Evolutionary conservation across 2,797 vertebrate species (phyloP).

Genomic region (Danio jaintianensis): DNA sequence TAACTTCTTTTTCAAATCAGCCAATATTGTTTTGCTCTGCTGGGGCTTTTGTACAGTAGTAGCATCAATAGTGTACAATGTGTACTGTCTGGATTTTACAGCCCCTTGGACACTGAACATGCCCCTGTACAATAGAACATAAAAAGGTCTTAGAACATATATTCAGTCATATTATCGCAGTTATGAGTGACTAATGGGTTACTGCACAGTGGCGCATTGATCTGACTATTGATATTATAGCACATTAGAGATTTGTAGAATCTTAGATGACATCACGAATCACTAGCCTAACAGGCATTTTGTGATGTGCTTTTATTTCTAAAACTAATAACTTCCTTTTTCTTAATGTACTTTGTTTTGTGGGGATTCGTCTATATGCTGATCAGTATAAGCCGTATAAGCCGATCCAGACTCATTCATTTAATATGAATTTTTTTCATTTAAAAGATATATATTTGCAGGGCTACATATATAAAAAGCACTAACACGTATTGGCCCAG

Average conservation of each 20-base stretch:
- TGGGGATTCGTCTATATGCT: neutral
- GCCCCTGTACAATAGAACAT: neutral
- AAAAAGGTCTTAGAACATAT: neutral
- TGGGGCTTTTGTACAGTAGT: neutral
- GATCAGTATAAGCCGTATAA: neutral
- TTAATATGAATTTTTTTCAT: too few relatives aligned
- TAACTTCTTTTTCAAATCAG: conserved; percentile 4
- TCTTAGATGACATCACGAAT: neutral
- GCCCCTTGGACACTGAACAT: neutral
- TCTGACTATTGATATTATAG: conserved; percentile 8
- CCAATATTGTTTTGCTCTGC: neutral
- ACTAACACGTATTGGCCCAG: too few relatives aligned
- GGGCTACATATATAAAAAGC: too few relatives aligned
- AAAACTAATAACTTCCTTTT: neutral
- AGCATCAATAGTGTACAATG: neutral
- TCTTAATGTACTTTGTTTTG: neutral
- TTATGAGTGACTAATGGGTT: conserved; percentile 13
- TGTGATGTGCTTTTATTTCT: neutral
- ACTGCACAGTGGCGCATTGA: conserved; percentile 15
- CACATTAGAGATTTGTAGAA: conserved; percentile 9
- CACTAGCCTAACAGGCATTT: neutral
- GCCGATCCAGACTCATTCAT: too few relatives aligned
- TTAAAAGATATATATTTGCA: too few relatives aligned
- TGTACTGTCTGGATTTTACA: neutral
- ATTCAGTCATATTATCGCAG: neutral